Evolutionary conservation across 92 coral and sea anemone genomes (phyloP).

Genomic region (Palythoa grandiflora): DNA sequence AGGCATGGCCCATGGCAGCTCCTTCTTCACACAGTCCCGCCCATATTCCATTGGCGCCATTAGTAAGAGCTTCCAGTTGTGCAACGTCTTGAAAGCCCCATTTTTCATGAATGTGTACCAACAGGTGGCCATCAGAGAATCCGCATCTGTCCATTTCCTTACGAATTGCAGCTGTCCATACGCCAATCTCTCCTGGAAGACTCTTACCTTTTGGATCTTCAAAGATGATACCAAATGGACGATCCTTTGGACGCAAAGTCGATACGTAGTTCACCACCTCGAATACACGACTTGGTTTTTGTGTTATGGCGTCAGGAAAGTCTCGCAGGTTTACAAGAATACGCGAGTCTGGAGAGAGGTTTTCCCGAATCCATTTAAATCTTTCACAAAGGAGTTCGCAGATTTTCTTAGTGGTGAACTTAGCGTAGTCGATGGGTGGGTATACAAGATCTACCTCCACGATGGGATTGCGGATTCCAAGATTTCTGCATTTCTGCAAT

Average conservation of each 20-base stretch:
- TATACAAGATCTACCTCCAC: slow-evolving; percentile 84
- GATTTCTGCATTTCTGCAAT: slow-evolving; percentile 69
- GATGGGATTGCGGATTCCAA: slow-evolving; percentile 73
- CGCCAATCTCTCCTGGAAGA: slow-evolving; percentile 82
- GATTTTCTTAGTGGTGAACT: slow-evolving; percentile 64
- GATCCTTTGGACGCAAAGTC: slow-evolving; percentile 34
- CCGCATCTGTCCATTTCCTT: slow-evolving; percentile 75
- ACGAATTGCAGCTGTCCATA: slow-evolving; percentile 77
- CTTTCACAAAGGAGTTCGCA: slow-evolving; percentile 61
- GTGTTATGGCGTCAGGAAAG: slow-evolving; percentile 60
- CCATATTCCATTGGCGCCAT: slow-evolving; percentile 72
- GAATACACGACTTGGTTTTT: slow-evolving; percentile 54
- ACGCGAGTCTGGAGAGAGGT: slow-evolving; percentile 64
- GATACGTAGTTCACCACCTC: slow-evolving; percentile 53
- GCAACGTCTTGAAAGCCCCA: slow-evolving; percentile 66
- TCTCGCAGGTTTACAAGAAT: slow-evolving; percentile 62
- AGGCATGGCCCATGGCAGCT: slow-evolving; percentile 70
- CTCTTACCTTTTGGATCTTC: slow-evolving; percentile 77
- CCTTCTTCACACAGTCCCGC: slow-evolving; percentile 68
- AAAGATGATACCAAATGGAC: slow-evolving; percentile 69
- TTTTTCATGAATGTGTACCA: slow-evolving; percentile 65
- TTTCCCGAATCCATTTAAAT: slow-evolving; percentile 73
- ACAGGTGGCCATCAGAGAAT: slow-evolving; percentile 57
- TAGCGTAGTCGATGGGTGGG: slow-evolving; percentile 72
- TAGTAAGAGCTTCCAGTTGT: slow-evolving; percentile 61